phyloP scores from a whole-genome alignment of 2,797 vertebrate species.

The Gadopsis marmoratus region DNA sequence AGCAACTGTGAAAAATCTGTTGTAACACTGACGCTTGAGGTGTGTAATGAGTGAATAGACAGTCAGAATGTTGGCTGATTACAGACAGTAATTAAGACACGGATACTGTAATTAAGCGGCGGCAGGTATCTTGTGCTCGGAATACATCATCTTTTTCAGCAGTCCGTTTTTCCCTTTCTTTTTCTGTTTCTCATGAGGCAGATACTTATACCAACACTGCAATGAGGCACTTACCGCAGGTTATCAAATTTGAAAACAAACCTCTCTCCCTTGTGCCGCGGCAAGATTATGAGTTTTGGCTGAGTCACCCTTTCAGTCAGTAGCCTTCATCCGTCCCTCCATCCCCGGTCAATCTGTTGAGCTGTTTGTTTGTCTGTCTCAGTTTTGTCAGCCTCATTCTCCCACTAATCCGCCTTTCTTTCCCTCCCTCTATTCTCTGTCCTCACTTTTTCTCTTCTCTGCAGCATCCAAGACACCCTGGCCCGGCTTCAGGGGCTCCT shows the following conservation, averaged over 20 bases:
- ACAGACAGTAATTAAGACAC: conserved; percentile 79
- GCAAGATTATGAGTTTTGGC: conserved; percentile 62
- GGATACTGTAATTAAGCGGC: conserved; percentile 75
- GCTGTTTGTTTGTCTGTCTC: conserved; percentile 68
- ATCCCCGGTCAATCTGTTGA: conserved; percentile 74
- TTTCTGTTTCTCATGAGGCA: conserved; percentile 16
- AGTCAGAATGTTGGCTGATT: conserved; percentile 72
- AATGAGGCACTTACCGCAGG: conserved; percentile 37
- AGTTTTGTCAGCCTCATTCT: conserved; percentile 57
- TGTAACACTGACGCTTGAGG: conserved; percentile 61
- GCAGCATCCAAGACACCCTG: conserved; percentile 40
- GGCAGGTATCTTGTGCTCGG: conserved; percentile 64
- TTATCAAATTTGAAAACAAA: conserved; percentile 57
- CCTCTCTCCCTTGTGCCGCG: conserved; percentile 11
- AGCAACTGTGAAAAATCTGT: conserved; percentile 44
- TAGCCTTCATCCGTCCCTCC: conserved; percentile 61
- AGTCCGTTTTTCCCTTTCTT: background rate
- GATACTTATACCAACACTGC: conserved; percentile 37
- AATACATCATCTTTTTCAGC: conserved; percentile 54
- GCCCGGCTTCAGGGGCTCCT: conserved; percentile 17
- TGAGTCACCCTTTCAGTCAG: conserved; percentile 50
- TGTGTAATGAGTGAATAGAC: conserved; percentile 66
- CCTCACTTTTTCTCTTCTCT: conserved; percentile 7
- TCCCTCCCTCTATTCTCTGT: conserved; percentile 16
- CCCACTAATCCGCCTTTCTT: conserved; percentile 58